Base-by-base conservation (phyloP, 2,797 vertebrate species). In the Alectoris magna region DNA sequence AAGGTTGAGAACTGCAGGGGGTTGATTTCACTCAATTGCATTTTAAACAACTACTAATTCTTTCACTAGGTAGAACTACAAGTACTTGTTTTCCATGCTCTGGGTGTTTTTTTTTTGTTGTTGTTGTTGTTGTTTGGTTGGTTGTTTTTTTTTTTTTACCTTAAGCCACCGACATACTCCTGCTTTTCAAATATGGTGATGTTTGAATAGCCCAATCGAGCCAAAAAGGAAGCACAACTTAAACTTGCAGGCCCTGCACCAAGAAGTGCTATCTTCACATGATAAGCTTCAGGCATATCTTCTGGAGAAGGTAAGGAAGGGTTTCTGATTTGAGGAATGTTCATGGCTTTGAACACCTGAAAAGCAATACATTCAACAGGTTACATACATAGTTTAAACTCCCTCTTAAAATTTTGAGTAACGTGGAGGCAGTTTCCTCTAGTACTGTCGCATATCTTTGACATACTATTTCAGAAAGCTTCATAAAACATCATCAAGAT, bases 341-440 rank as follows among this genome's bases (percentile, higher is more conserved):
- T 98, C 99, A 99, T 99, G 92, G 98, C 98, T 97, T 98, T 98
- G 94, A 99, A 99, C 41, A 99, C 98, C 99, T 99, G 92, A 17
- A 90, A 96, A 96, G n/a, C 55, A 96, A 97, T 10, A 87, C 36
- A 80, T 69, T 84, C 38, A 64, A 62, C 43, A 67, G 11, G 68
- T 97, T 95, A 96, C 36, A 71, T 19, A n/a, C 17, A 56, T 13
- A 29, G 44, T 70, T 71, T 10, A 73, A 63, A 80, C 60, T 48
- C 3, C 7, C 26, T 51, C 22, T 36, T 69, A 41, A 38, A 70
- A 73, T 26, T 73, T 73, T 75, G 18, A 92, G 19, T 29, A 55
- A 55, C 26, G 14, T 1, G 11, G 22, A 23, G 38, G 41, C 83
- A 53, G 34, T 13, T 79, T 86, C 87, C 29, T 3, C 23, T 82